Evolutionary conservation across 2,797 vertebrate species (phyloP).

Genomic region (Parauchenoglanis punctatus): DNA sequence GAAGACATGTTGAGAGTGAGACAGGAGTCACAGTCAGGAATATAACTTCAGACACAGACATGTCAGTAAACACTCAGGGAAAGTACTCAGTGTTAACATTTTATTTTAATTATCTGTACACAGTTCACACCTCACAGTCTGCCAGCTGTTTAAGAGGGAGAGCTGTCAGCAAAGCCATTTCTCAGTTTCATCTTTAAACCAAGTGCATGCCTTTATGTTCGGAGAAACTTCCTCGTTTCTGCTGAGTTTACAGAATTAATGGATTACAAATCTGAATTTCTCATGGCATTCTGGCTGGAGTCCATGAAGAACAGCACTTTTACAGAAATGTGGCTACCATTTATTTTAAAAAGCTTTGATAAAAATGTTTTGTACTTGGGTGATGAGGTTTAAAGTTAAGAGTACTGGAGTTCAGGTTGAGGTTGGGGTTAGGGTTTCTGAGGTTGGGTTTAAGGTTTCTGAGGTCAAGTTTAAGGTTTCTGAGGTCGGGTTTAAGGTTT

Average conservation of each 20-base stretch:
- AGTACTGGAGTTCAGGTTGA: neutral
- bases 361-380: neutral
- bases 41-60: too few relatives aligned
- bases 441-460: neutral
- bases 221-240: neutral
- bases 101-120: neutral
- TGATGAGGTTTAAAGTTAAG: neutral
- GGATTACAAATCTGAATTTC: neutral
- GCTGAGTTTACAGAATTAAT: neutral
- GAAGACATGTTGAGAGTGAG: neutral
- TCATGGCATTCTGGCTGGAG: neutral
- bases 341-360: too few relatives aligned
- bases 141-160: neutral
- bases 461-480: neutral
- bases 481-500: neutral
- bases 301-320: neutral
- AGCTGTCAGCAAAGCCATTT: too few relatives aligned
- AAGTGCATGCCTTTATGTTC: neutral
- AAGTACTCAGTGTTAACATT: neutral
- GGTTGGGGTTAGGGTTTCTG: neutral
- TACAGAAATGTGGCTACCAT: neutral
- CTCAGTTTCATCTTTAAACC: neutral
- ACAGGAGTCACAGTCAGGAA: neutral
- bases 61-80: neutral
- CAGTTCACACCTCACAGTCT: neutral